Conservation (phyloP, 1,140 invertebrate genomes). For the Trichonephila inaurata region DNA sequence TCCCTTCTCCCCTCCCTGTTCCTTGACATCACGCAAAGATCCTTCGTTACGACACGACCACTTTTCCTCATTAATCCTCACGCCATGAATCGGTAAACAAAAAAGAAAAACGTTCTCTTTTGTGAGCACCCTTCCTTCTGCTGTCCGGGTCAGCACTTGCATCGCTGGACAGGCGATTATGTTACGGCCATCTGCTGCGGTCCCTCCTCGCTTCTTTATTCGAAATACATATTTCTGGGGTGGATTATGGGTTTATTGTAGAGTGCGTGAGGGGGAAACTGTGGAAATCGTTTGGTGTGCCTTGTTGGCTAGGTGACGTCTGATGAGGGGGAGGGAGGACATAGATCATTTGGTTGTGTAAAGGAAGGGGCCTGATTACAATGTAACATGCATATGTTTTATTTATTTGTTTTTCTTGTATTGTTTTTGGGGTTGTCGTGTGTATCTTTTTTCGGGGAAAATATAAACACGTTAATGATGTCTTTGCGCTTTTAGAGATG, state of each 20-base stretch:
- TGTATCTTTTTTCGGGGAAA: too few species aligned
- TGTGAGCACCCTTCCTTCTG: background rate
- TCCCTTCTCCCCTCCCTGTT: background rate
- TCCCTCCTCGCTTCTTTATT: background rate
- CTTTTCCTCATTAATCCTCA: conserved; percentile 13
- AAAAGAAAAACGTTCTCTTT: conserved; percentile 5
- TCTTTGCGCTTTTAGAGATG: too few species aligned
- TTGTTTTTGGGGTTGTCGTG: too few species aligned
- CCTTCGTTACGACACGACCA: background rate
- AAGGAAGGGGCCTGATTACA: too few species aligned
- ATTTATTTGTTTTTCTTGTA: too few species aligned
- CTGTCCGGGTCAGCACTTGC: background rate
- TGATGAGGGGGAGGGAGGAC: background rate
- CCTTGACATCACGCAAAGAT: background rate
- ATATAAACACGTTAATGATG: too few species aligned
- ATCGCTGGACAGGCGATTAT: background rate
- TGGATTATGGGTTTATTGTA: background rate
- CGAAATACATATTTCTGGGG: background rate
- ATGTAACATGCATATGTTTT: too few species aligned
- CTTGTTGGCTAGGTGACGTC: background rate
- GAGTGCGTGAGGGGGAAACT: background rate
- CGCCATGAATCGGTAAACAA: background rate
- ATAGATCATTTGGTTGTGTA: too few species aligned
- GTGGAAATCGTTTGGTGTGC: background rate
- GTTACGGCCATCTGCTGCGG: conserved; percentile 23